Evolutionary conservation across 2,888 invertebrate genomes (phyloP).

Genomic region (Graphium colonna): DNA sequence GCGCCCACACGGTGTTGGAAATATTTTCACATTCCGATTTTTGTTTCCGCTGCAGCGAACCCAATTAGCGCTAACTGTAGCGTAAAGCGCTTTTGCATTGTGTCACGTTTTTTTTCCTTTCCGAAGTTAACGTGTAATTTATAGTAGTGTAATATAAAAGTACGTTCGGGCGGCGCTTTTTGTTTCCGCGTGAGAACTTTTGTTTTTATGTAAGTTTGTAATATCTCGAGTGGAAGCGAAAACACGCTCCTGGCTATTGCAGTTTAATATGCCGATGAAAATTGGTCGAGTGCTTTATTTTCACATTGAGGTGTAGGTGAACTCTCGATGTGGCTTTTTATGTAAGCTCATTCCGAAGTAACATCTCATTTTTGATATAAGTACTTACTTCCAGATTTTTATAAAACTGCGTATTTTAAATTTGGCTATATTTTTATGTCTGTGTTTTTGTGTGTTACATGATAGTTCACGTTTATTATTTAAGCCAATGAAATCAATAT

Average conservation of each 20-base stretch:
- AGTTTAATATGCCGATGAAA: background rate
- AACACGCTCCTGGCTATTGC: background rate
- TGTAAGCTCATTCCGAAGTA: too few relatives aligned
- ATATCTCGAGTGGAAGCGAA: background rate
- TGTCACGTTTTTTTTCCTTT: constrained; percentile 23
- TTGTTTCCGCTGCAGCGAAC: constrained; percentile 36
- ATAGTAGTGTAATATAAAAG: constrained; percentile 12
- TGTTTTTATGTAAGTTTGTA: background rate
- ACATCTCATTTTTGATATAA: too few relatives aligned
- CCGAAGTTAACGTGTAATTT: constrained; percentile 24
- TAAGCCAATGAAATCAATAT: too few relatives aligned
- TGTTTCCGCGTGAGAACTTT: constrained; percentile 6
- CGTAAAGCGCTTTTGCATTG: constrained; percentile 40
- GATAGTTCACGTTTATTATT: too few relatives aligned
- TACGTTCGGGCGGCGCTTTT: background rate
- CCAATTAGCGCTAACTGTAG: constrained; percentile 50
- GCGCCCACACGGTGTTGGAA: constrained; percentile 24
- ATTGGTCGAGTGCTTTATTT: too few relatives aligned
- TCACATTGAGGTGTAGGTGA: too few relatives aligned
- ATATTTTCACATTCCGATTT: constrained; percentile 32
- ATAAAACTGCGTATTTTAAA: too few relatives aligned
- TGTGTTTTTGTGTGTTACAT: too few relatives aligned
- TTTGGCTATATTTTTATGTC: too few relatives aligned
- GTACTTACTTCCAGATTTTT: too few relatives aligned
- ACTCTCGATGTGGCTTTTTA: too few relatives aligned